Conservation (phyloP, 2,888 invertebrate genomes). For the Epirrhoe alternata region DNA sequence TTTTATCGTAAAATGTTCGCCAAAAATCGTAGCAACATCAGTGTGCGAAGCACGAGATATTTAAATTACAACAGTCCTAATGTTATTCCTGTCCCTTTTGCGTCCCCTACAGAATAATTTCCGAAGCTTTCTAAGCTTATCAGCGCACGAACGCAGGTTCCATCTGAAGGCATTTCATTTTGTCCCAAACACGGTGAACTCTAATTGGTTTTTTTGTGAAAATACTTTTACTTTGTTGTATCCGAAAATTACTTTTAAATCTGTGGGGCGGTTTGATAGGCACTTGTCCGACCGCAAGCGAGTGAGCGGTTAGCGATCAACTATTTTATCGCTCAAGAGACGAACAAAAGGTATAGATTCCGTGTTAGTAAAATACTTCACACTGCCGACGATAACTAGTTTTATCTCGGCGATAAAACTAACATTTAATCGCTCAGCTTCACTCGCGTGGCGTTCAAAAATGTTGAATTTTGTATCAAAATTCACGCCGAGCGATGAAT, state of each 20-base stretch:
- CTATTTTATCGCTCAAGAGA: too few relatives aligned
- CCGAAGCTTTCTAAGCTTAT: constrained; percentile 15
- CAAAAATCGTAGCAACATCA: not conserved
- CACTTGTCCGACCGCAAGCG: too few relatives aligned
- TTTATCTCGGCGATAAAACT: too few relatives aligned
- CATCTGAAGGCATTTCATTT: constrained; percentile 13
- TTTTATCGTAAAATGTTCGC: not conserved
- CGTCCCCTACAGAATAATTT: constrained; percentile 2
- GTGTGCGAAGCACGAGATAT: not conserved
- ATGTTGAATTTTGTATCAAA: too few relatives aligned
- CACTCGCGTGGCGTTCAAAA: too few relatives aligned
- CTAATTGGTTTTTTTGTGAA: not conserved
- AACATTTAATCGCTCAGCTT: too few relatives aligned
- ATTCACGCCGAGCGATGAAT: too few relatives aligned
- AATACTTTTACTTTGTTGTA: not conserved
- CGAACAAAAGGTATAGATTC: too few relatives aligned
- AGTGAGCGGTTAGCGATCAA: too few relatives aligned
- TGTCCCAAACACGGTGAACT: constrained; percentile 10
- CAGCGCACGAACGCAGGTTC: constrained; percentile 7
- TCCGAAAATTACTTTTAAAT: not conserved
- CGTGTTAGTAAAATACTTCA: too few relatives aligned
- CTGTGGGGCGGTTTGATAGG: not conserved
- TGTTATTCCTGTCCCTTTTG: constrained; percentile 9
- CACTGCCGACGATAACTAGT: too few relatives aligned
- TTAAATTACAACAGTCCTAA: constrained; percentile 7